Percentiles rank a stretch among this genome's conserved stretches.
These are phyloP conservation scores for Saccostrea glomerata DNA, from an alignment of 1,140 invertebrate genomes.

Conservation along the genomic window DNA sequence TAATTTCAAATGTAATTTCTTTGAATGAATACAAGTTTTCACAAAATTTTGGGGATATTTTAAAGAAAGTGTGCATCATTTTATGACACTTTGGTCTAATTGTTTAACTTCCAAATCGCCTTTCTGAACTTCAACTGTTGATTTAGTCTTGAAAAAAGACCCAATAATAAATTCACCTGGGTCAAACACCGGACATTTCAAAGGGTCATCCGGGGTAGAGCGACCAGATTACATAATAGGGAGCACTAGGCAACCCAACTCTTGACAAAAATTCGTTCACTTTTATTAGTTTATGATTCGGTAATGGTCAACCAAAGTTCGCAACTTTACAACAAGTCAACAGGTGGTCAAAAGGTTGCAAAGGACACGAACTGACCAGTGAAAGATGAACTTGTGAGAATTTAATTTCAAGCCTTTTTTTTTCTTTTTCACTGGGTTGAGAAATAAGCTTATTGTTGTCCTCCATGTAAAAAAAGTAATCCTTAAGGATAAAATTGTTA, in stretches of 20 bases:
- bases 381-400: background rate
- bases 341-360: conserved; percentile 35
- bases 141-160: conserved; percentile 29
- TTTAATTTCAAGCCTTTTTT: background rate
- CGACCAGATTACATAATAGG: conserved; percentile 21
- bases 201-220: conserved; percentile 27
- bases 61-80: background rate
- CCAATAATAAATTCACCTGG: conserved; percentile 18
- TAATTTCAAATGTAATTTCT: too few species aligned
- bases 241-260: conserved; percentile 25
- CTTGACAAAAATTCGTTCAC: conserved; percentile 28
- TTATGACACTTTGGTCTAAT: conserved; percentile 16
- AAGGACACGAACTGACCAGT: background rate
- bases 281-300: conserved; percentile 37
- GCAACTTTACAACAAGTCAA: conserved; percentile 33
- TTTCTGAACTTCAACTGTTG: conserved; percentile 27
- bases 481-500: too few species aligned
- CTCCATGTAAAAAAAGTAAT: too few species aligned
- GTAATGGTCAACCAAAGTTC: conserved; percentile 37
- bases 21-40: too few species aligned
- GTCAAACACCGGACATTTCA: conserved; percentile 30
- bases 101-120: conserved; percentile 1
- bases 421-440: background rate
- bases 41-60: too few species aligned
- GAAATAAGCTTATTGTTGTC: background rate